Base-by-base conservation (phyloP, 1,140 invertebrate species). In the Tigriopus japonicus region DNA sequence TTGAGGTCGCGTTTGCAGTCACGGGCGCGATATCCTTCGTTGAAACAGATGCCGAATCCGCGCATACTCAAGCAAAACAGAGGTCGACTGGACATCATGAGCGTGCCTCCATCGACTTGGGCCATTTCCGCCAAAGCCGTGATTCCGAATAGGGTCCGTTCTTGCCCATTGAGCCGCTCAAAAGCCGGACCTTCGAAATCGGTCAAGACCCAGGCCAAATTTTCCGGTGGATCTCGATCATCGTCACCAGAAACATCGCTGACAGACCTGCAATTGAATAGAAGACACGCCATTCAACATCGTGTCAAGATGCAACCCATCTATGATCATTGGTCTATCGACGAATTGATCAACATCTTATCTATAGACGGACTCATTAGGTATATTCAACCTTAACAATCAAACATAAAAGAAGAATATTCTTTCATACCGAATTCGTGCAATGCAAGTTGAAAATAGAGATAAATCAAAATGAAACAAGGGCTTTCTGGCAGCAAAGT, bases 1-100 rank as follows among this genome's bases (percentile, higher is more conserved):
- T 56, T 51, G 5, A 61, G 7, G 42, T 61, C 59, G 13, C 24
- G n/a, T 42, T 58, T 58, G 45, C n/a, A 49, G 3, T 58, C 41
- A 9, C 42, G 35, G 55, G n/a, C 1, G 1, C 24, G 24, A 28
- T 54, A 54, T 1, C 52, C 52, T 21, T 49, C n/a, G 21, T 23
- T 28, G 55, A 58, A 58, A 23, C 55, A 58, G 55, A 58, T 15
- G 41, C 21, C 40, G 12, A 58, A 15, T 3, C 55, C 55, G 13
- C 15, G 13, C 55, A 58, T 58, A 24, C 28, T 14, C 15, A 35
- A 41, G 15, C 15, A n/a, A n/a, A 58, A 58, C 17, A 58, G 14
- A 40, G 55, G 55, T 6, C 55, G 24, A 13, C 35, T 23, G 13
- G 35, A 23, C 17, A 21, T 21, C n/a, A 28, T 19, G 13, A 54